Conservation (phyloP, 1,140 invertebrate species). For the Wiebesia pumilae region DNA sequence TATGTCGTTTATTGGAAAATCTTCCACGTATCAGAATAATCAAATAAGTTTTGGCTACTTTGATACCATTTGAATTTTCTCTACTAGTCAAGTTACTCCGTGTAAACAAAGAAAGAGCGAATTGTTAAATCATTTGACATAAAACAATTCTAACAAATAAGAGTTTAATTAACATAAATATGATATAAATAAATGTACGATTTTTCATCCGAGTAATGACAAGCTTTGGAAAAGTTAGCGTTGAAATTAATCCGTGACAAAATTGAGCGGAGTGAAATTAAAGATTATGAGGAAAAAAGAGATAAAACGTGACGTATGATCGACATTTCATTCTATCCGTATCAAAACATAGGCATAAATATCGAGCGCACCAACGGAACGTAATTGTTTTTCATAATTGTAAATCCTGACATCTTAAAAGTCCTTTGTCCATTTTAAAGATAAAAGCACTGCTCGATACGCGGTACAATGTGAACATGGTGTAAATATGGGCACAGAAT, state of each 20-base stretch:
- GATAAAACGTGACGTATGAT: neutral
- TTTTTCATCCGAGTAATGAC: neutral
- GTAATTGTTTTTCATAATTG: neutral
- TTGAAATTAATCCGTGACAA: neutral
- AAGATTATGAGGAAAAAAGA: neutral
- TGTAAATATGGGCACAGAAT: neutral
- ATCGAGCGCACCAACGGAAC: neutral
- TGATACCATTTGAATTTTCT: neutral
- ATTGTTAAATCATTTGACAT: neutral
- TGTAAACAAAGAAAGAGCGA: neutral
- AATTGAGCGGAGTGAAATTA: neutral
- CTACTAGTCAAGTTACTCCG: neutral
- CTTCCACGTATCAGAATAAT: neutral
- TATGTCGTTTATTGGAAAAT: neutral
- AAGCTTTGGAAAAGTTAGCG: neutral
- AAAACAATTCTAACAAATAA: constrained; percentile 12
- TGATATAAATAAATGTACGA: neutral
- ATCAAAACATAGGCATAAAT: neutral
- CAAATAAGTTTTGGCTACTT: neutral
- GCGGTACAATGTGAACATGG: neutral
- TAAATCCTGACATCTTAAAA: neutral
- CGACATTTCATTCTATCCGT: neutral
- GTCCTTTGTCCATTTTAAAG: neutral
- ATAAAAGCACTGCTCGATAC: neutral
- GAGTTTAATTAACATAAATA: neutral